Evolutionary conservation across 2,113 vertebrate species (phyloP).

Genomic region (Melanocharis versteri): DNA sequence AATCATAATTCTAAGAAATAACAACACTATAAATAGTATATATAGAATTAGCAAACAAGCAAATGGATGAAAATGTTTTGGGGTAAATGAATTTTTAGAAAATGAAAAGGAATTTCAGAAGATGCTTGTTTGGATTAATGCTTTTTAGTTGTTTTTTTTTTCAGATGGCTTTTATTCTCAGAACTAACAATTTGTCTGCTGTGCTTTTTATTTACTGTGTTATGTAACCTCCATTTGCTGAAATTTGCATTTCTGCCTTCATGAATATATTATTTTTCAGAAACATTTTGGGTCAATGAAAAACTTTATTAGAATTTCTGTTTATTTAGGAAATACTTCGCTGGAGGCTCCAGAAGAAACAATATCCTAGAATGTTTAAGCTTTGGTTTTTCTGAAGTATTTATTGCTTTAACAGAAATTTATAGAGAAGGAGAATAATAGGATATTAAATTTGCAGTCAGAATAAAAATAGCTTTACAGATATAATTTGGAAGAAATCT

Average conservation of each 20-base stretch:
- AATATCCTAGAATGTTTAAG: background rate
- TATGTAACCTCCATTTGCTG: background rate
- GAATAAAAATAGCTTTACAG: background rate
- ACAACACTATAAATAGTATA: background rate
- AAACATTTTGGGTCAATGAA: background rate
- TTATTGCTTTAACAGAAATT: constrained; percentile 8
- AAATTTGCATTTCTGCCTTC: constrained; percentile 22
- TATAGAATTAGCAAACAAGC: background rate
- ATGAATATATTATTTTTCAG: background rate
- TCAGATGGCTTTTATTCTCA: background rate
- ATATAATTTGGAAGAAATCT: background rate
- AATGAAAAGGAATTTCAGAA: background rate
- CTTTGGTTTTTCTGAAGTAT: background rate
- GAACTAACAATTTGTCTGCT: background rate
- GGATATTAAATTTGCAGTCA: background rate
- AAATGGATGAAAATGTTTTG: background rate
- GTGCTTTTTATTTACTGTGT: background rate
- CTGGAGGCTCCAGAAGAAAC: background rate
- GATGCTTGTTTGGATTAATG: background rate
- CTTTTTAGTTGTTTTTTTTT: background rate
- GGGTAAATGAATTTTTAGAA: background rate
- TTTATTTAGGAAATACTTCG: background rate
- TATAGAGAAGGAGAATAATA: background rate
- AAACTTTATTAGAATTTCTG: background rate
- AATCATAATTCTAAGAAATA: background rate